These are phyloP conservation scores for Oligia strigilis DNA, from an alignment of 2,888 invertebrate genomes.

Conservation along the genomic window DNA sequence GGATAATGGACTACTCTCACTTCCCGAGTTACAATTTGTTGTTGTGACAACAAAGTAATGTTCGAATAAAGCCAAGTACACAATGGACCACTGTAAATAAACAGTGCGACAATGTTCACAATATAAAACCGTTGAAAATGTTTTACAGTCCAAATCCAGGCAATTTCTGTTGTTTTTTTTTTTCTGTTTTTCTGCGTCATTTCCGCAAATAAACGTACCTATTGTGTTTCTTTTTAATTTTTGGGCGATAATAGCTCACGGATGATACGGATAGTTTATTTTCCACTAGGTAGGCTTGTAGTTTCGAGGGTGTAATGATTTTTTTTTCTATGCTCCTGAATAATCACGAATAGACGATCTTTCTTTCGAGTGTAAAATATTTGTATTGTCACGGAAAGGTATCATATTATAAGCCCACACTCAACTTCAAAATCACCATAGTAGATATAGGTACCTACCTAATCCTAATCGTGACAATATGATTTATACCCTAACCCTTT, in stretches of 20 bases:
- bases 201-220: too few species aligned
- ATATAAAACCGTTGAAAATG: conserved; percentile 8
- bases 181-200: too few species aligned
- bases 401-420: not conserved
- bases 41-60: conserved; percentile 53
- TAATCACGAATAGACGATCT: too few species aligned
- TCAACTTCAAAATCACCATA: not conserved
- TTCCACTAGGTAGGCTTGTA: not conserved
- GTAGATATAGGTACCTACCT: too few species aligned
- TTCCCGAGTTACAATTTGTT: conserved; percentile 49
- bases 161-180: not conserved
- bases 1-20: conserved; percentile 57
- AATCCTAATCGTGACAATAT: not conserved
- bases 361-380: not conserved
- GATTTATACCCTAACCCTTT: conserved; percentile 46
- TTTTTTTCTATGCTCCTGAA: not conserved
- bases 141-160: not conserved
- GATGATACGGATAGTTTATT: too few species aligned
- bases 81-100: conserved; percentile 37
- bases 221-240: too few species aligned
- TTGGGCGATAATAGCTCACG: not conserved
- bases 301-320: not conserved
- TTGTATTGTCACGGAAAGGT: not conserved
- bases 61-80: conserved; percentile 25
- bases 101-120: not conserved